Base-by-base conservation (phyloP, 2,797 vertebrate species). In the Aotus griseimembra region DNA sequence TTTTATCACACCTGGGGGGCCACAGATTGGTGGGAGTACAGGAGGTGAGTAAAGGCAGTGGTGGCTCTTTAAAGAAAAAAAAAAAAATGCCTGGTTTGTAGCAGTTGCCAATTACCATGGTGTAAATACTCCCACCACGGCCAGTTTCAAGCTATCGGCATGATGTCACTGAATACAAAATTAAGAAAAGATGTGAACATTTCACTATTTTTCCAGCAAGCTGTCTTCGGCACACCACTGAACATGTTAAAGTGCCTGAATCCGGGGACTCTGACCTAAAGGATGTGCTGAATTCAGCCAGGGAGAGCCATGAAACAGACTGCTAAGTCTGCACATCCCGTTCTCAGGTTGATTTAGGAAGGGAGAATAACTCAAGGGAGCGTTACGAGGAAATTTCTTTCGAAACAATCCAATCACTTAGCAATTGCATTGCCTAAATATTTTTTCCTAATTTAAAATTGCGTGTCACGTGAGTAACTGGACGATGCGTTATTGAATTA, bases 381-480 rank as follows among this genome's bases (percentile, higher is more conserved):
- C 1, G 0, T 9, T 5, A 39, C 2, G 73, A 88, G 88, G 81
- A 83, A 14, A 1, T 76, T 97, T 93, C 15, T 90, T 96, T 94
- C 94, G 46, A 76, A 96, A 97, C 10, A 81, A 97, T 94, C 93
- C 41, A 93, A 94, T 96, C 90, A 96, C 75, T 95, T 94, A 77
- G 88, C 83, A 77, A 95, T 77, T 93, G 96, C 93, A 98, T 97
- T 95, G 86, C 96, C 41, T 95, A 44, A 91, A 94, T 93, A 73
- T 96, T 97, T 98, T 97, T 95, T 75, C 83, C 64, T 93, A 64
- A 97, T 96, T 93, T 95, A 90, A 87, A 95, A 39, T 84, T 41
- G 11, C 61, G 77, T 7, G 4, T 86, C 90, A 13, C 44, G 91
- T 82, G 81, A 96, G 39, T 90, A 85, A 95, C 52, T 85, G 89